phyloP scores from a whole-genome alignment of 2,888 invertebrate genomes.

The Tipula lateralis region DNA sequence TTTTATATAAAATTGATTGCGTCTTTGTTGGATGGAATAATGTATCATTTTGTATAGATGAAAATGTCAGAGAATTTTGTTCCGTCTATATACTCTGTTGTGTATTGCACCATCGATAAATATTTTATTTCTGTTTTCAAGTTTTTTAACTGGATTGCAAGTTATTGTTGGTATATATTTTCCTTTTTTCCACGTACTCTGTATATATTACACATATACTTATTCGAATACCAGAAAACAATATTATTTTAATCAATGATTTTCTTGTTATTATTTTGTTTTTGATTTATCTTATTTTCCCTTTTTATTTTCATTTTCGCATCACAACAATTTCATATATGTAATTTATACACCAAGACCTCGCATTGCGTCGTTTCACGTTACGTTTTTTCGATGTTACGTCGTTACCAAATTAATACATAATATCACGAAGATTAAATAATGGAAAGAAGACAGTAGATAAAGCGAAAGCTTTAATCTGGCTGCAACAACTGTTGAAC shows the following conservation, averaged over 20 bases:
- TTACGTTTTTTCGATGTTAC: too few species aligned
- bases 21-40: not conserved
- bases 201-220: not conserved
- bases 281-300: conserved; percentile 7
- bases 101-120: not conserved
- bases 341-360: too few species aligned
- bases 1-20: not conserved
- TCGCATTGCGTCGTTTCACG: too few species aligned
- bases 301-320: not conserved
- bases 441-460: too few species aligned
- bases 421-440: too few species aligned
- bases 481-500: too few species aligned
- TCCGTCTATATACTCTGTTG: too few species aligned
- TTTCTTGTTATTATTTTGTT: not conserved
- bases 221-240: not conserved
- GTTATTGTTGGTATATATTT: not conserved
- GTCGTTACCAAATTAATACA: too few species aligned
- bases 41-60: not conserved
- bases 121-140: not conserved
- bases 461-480: too few species aligned
- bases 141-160: not conserved
- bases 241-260: not conserved
- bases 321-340: not conserved
- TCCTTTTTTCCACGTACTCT: not conserved
- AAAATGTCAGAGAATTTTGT: too few species aligned